Evolutionary conservation across 2,888 invertebrate species (phyloP).

Genomic region (Apodemia mormo): DNA sequence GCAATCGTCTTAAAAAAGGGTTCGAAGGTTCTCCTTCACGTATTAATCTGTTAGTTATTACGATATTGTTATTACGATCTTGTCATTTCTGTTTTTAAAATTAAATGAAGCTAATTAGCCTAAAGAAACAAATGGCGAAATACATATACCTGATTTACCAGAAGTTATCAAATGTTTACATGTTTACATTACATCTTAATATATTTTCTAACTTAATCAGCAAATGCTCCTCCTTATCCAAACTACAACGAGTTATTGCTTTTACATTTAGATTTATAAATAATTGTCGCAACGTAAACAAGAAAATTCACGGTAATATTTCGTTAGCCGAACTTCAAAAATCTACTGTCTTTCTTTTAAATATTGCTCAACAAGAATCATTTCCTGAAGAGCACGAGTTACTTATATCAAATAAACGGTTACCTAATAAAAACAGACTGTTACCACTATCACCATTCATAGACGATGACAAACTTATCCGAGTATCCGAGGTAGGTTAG

Average conservation of each 20-base stretch:
- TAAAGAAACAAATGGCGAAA: too few relatives aligned
- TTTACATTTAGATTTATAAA: too few relatives aligned
- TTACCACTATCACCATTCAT: conserved; percentile 24
- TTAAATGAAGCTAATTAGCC: not conserved
- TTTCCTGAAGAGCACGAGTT: conserved; percentile 21
- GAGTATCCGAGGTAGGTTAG: conserved; percentile 35
- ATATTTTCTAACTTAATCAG: not conserved
- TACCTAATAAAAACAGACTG: conserved; percentile 3
- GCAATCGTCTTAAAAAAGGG: too few relatives aligned
- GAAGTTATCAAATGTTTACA: not conserved
- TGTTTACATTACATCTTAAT: not conserved
- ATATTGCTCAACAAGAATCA: conserved; percentile 19
- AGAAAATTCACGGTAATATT: conserved; percentile 31
- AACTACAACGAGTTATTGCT: too few relatives aligned
- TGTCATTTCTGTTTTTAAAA: not conserved
- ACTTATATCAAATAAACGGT: conserved; percentile 12
- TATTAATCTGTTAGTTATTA: too few relatives aligned
- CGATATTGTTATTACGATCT: too few relatives aligned
- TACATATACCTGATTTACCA: too few relatives aligned
- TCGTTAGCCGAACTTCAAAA: conserved; percentile 20
- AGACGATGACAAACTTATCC: conserved; percentile 22
- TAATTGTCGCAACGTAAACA: conserved; percentile 22
- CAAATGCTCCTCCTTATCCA: too few relatives aligned
- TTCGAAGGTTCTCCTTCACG: too few relatives aligned
- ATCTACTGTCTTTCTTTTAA: conserved; percentile 18